Evolutionary conservation across 1,140 invertebrate genomes (phyloP), one percentile per base, ranked within the genome.

Genomic region (Ladona fulva): DNA sequence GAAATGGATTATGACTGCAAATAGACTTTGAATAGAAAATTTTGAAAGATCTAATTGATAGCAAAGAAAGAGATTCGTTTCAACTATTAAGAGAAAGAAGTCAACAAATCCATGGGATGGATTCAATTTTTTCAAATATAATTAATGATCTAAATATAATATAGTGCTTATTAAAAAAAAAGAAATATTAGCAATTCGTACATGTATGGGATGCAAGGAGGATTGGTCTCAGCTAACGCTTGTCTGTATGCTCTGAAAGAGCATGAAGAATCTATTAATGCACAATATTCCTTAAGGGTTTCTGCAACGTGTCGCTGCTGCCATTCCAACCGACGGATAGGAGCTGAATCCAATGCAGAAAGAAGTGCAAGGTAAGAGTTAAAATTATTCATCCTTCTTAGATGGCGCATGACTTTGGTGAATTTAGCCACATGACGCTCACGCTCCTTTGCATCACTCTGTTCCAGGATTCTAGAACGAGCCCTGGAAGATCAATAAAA

Each of bases 131-230:
- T n/a, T n/a, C n/a, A n/a, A n/a, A n/a, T n/a, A n/a, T n/a, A n/a
- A n/a, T n/a, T n/a, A n/a, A n/a, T n/a, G n/a, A n/a, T n/a, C n/a
- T n/a, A n/a, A n/a, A n/a, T n/a, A n/a, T n/a, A n/a, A n/a, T n/a
- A n/a, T n/a, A n/a, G n/a, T n/a, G n/a, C n/a, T n/a, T n/a, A n/a
- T n/a, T 37, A 37, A 37, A 5, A 37, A 37, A 37, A 5, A 5
- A 37, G 8, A 37, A 37, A 37, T 5, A 5, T 37, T 37, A 8
- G 29, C 29, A n/a, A n/a, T n/a, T 37, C 91, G 91, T 87, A 98
- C 97, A 99, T 97, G 84, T 99, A 99, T 25, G 97, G 97, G 86
- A 99, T 98, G 85, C 97, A 99, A 25, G 97, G 97, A 25, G 97
- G 96, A 83, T 95, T 92, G 14, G 97, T 97, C 83, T 98, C 95